phyloP scores from a whole-genome alignment of 2,888 invertebrate genomes.

The Cheilosia impressa region DNA sequence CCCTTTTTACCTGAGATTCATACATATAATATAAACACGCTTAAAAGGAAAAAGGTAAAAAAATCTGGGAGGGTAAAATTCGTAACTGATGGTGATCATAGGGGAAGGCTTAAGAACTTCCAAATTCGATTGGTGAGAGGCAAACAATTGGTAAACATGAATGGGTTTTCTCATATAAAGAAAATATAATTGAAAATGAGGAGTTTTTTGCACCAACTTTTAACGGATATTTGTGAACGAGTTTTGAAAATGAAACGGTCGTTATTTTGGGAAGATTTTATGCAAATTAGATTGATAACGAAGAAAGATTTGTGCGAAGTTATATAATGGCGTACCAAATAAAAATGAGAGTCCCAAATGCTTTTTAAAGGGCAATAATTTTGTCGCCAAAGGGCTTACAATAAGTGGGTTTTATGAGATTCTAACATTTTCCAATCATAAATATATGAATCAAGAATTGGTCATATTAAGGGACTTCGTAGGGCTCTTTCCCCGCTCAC shows the following conservation, averaged over 20 bases:
- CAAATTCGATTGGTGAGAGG: conserved; percentile 57
- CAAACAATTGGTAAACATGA: neutral
- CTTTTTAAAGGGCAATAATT: too few species aligned
- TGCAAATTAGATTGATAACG: neutral
- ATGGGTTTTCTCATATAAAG: conserved; percentile 8
- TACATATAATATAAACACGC: neutral
- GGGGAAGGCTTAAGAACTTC: conserved; percentile 10
- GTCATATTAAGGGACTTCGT: too few species aligned
- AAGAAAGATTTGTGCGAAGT: neutral
- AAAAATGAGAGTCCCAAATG: too few species aligned
- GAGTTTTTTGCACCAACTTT: neutral
- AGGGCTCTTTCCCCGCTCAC: too few species aligned
- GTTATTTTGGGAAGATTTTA: conserved; percentile 1
- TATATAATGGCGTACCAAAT: too few species aligned
- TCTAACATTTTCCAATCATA: too few species aligned
- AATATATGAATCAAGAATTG: too few species aligned
- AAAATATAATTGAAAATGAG: conserved; percentile 3
- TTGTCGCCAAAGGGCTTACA: too few species aligned
- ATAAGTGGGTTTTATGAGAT: too few species aligned
- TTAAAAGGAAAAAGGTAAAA: conserved; percentile 1
- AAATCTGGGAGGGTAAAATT: conserved; percentile 60
- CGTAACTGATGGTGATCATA: neutral
- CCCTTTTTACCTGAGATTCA: conserved; percentile 28
- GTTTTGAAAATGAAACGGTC: conserved; percentile 11
- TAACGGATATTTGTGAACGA: conserved; percentile 31